phyloP scores from a whole-genome alignment of 92 coral and sea anemone species.

The Phymanthus crucifer region DNA sequence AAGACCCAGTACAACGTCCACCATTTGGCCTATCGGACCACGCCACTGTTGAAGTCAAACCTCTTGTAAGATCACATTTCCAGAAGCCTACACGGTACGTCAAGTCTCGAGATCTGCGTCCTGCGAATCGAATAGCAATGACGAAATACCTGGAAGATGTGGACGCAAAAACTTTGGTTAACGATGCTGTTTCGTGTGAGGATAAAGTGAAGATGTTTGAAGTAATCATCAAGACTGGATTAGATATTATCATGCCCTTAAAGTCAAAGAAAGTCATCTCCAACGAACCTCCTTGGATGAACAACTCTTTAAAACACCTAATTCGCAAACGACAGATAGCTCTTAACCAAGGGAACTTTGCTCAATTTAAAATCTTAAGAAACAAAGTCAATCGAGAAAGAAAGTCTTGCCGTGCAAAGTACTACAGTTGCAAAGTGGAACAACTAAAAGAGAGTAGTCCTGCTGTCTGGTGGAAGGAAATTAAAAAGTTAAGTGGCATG shows the following conservation, averaged over 20 bases:
- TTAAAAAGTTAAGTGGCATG: constrained; percentile 41
- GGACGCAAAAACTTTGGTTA: too few species aligned
- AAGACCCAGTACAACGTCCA: not conserved
- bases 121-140: too few species aligned
- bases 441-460: constrained; percentile 44
- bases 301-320: constrained; percentile 26
- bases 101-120: too few species aligned
- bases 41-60: not conserved
- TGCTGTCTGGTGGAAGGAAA: constrained; percentile 43
- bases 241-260: constrained; percentile 30
- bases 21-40: not conserved
- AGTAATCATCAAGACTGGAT: too few species aligned
- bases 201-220: too few species aligned
- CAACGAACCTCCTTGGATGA: constrained; percentile 48
- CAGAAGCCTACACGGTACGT: too few species aligned
- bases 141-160: too few species aligned
- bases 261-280: constrained; percentile 19
- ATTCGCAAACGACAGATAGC: constrained; percentile 37
- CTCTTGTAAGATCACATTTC: too few species aligned
- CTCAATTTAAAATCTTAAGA: constrained; percentile 15
- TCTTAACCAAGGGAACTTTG: constrained; percentile 30
- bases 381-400: constrained; percentile 38
- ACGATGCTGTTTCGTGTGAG: too few species aligned
- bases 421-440: constrained; percentile 48
- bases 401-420: constrained; percentile 50